Evolutionary conservation across 2,888 invertebrate genomes (phyloP).

Genomic region (Ecliptopera silaceata): DNA sequence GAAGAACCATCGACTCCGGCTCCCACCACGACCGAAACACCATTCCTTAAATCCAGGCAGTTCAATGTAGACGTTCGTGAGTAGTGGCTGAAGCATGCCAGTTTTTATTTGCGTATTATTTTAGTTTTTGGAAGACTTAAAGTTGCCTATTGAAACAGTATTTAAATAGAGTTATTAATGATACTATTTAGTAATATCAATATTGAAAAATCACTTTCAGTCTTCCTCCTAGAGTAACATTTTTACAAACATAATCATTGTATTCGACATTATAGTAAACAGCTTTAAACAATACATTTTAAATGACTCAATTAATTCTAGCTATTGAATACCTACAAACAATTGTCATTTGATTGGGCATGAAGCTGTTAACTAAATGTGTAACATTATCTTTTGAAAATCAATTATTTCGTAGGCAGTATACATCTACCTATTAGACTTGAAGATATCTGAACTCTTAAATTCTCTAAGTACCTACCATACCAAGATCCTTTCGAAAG

Average conservation of each 20-base stretch:
- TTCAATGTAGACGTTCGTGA: constrained; percentile 77
- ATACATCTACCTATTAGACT: too few species aligned
- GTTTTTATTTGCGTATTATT: constrained; percentile 69
- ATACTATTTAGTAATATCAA: too few species aligned
- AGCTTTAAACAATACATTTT: background rate
- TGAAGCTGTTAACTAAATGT: background rate
- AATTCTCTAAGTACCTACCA: too few species aligned
- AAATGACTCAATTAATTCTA: background rate
- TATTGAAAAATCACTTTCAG: constrained; percentile 17
- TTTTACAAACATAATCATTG: constrained; percentile 18
- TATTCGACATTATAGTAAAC: background rate
- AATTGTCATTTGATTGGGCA: background rate
- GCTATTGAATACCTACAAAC: too few species aligned
- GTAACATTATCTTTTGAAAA: background rate
- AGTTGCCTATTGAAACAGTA: too few species aligned
- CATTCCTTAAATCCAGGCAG: constrained; percentile 54
- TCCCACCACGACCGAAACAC: constrained; percentile 45
- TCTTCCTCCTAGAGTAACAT: constrained; percentile 26
- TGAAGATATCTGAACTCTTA: too few species aligned
- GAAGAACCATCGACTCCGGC: constrained; percentile 34
- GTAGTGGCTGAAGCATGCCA: constrained; percentile 81
- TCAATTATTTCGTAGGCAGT: background rate
- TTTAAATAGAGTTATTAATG: too few species aligned
- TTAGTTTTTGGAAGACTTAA: constrained; percentile 44
- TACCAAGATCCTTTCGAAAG: too few species aligned